Evolutionary conservation across 2,797 vertebrate genomes (phyloP).

Genomic region (Amphiprion clarkii): DNA sequence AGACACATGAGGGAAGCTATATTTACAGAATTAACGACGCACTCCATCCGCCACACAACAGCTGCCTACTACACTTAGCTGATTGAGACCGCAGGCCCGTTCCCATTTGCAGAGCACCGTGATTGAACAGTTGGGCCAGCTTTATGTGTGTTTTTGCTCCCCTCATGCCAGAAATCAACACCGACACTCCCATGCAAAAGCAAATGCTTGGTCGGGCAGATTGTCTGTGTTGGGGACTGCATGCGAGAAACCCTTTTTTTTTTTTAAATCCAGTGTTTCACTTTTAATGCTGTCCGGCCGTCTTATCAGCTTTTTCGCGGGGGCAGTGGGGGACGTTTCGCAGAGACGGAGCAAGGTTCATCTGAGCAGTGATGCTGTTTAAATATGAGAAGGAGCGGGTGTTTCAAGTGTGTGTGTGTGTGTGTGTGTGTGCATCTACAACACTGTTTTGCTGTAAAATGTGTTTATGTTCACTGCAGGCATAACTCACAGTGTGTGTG

Average conservation of each 20-base stretch:
- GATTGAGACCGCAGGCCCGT: conserved; percentile 69
- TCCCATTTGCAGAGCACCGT: conserved; percentile 58
- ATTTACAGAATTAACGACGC: conserved; percentile 85
- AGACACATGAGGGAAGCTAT: conserved; percentile 79
- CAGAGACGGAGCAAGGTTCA: conserved; percentile 15
- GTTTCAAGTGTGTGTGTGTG: conserved; percentile 51
- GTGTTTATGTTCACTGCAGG: conserved; percentile 75
- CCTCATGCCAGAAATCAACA: conserved; percentile 66
- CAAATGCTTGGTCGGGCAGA: conserved; percentile 58
- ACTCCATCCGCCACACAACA: conserved; percentile 76
- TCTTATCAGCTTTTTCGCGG: conserved; percentile 25
- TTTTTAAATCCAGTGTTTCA: conserved; percentile 12
- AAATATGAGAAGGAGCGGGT: conserved; percentile 35
- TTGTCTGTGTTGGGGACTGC: conserved; percentile 31
- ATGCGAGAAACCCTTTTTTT: conserved; percentile 26
- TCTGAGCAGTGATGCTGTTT: conserved; percentile 40
- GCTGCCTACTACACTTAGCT: conserved; percentile 84
- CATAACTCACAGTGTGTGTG: conserved; percentile 67
- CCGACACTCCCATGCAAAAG: conserved; percentile 67
- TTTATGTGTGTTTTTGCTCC: conserved; percentile 71
- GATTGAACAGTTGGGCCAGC: conserved; percentile 69
- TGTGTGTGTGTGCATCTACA: conserved; percentile 25
- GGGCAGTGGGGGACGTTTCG: conserved; percentile 23
- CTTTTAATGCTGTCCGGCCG: conserved; percentile 35
- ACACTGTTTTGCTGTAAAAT: conserved; percentile 59